Evolutionary conservation across 2,113 vertebrate genomes (phyloP), one percentile per base, ranked within the genome.

Genomic region (Petroica traversi): DNA sequence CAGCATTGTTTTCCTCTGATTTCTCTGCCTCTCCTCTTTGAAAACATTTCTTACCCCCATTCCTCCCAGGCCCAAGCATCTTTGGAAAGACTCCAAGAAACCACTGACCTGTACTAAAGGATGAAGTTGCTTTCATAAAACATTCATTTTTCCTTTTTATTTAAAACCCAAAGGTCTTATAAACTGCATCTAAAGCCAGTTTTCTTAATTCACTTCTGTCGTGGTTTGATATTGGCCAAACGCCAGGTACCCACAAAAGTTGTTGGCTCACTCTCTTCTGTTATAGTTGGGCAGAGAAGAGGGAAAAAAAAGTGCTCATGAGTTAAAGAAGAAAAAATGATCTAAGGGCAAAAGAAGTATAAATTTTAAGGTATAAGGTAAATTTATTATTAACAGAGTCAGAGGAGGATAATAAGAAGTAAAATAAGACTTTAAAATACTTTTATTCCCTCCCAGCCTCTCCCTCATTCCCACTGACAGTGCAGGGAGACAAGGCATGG

Each of bases 11-110:
- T 88, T 85, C 67, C 64, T 77, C 57, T 29, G 34, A 38, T 40
- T 67, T 67, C 33, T 76, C 92, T 83, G 38, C 26, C 28, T 81
- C n/a, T 86, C 24, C 13, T 92, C 46, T 95, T 92, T 75, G 28
- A 55, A 63, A 95, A 68, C 13, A 87, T 51, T 68, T 94, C 31
- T 55, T 28, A 17, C 17, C 51, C 51, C 49, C 36, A 28, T 36
- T 81, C 25, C 36, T 86, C 33, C 14, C 34, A 73, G 26, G 13
- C 51, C 12, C 14, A 85, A 69, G 19, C 5, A n/a, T 23, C 85
- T 71, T 83, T 40, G 15, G 63, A 68, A 85, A 80, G 26, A 63
- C 22, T 64, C 66, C 12, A 62, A 83, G 76, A 82, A 49, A 16
- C 0, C 23, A 74, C 0, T 86, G 28, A 72, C 14, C 24, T 59